Evolutionary conservation across 2,797 vertebrate genomes (phyloP).

Genomic region (Crenichthys baileyi): DNA sequence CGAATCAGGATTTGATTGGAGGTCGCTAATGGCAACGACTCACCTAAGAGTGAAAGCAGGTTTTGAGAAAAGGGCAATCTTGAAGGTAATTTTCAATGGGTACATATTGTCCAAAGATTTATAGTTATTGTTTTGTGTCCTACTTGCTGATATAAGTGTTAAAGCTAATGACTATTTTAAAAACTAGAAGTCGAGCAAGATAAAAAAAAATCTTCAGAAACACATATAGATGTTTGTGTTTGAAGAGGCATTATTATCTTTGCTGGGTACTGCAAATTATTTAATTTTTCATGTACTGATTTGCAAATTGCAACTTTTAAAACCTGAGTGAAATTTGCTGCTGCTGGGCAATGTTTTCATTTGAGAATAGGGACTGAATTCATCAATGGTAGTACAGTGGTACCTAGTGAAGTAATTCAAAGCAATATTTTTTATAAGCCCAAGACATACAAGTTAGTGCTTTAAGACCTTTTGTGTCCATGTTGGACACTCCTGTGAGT

Average conservation of each 20-base stretch:
- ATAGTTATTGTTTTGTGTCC: not conserved
- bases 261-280: not conserved
- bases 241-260: not conserved
- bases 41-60: constrained; percentile 80
- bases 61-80: constrained; percentile 14
- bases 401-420: not conserved
- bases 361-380: not conserved
- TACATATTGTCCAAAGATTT: not conserved
- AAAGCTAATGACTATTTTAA: constrained; percentile 4
- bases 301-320: not conserved
- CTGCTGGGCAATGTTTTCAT: not conserved
- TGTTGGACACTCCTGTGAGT: not conserved
- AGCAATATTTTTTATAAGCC: not conserved
- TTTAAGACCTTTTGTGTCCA: not conserved
- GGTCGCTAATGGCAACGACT: constrained; percentile 94
- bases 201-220: not conserved
- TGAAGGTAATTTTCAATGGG: constrained; percentile 6
- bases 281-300: not conserved
- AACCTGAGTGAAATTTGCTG: not conserved
- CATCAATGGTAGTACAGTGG: not conserved
- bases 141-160: not conserved
- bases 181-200: not conserved
- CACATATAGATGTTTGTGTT: not conserved
- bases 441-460: not conserved
- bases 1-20: constrained; percentile 96